These are phyloP conservation scores for Sternotherus odoratus DNA, from an alignment of 2,797 vertebrate species.

Conservation along the genomic window DNA sequence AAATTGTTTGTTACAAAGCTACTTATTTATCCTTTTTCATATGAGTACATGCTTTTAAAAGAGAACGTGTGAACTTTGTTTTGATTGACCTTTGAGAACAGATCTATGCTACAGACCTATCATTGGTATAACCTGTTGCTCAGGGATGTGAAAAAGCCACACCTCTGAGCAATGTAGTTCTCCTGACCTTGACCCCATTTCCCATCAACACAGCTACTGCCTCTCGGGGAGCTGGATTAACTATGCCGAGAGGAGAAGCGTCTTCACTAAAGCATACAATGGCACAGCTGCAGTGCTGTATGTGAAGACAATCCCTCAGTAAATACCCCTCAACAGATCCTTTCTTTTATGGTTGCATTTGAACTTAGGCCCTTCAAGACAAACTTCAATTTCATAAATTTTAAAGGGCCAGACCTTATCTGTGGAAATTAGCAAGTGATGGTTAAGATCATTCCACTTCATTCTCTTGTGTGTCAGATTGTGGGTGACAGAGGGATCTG, in stretches of 20 bases:
- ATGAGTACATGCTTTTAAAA: rapidly evolving
- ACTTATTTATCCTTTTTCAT: not conserved
- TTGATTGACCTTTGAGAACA: not conserved
- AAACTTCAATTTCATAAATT: not conserved
- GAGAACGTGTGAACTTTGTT: not conserved
- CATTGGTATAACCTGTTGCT: too few species aligned
- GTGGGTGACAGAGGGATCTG: not conserved
- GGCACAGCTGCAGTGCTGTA: too few species aligned
- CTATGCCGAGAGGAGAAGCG: too few species aligned
- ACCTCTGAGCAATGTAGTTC: too few species aligned
- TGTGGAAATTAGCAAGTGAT: not conserved
- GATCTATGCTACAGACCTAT: too few species aligned
- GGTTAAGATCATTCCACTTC: not conserved
- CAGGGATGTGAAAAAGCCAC: too few species aligned
- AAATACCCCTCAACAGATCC: not conserved
- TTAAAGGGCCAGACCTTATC: not conserved
- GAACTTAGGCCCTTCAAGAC: not conserved
- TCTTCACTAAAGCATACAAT: too few species aligned
- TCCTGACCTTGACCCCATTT: too few species aligned
- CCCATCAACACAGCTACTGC: too few species aligned
- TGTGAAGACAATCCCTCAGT: not conserved
- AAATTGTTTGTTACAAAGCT: not conserved
- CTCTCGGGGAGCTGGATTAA: too few species aligned
- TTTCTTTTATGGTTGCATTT: not conserved
- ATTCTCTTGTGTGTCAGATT: not conserved